Evolutionary conservation across 2,888 invertebrate species (phyloP).

Genomic region (Thecocarcelia acutangulata): DNA sequence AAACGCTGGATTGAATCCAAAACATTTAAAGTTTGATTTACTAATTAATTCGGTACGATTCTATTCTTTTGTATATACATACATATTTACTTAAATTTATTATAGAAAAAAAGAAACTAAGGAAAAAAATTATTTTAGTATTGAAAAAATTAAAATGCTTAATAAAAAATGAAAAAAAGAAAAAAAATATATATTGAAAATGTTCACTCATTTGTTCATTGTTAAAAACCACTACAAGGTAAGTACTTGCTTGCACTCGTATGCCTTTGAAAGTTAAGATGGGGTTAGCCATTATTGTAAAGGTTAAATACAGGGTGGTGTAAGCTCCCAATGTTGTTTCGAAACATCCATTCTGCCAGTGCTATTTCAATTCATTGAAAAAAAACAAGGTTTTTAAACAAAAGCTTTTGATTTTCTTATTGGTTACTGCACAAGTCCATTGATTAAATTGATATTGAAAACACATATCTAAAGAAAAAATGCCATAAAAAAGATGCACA

Average conservation of each 20-base stretch:
- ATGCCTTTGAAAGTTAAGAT: slow-evolving; percentile 7
- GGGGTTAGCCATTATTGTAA: slow-evolving; percentile 6
- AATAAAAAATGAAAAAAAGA: slow-evolving; percentile 42
- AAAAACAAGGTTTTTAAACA: no score
- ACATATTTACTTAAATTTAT: slow-evolving; percentile 9
- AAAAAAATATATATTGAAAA: not conserved
- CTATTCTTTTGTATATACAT: slow-evolving; percentile 49
- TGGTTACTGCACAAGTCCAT: not conserved
- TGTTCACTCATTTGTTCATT: not conserved
- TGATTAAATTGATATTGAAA: no score
- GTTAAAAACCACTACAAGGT: slow-evolving; percentile 13
- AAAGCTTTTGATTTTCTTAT: no score
- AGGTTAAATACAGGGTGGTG: slow-evolving; percentile 21
- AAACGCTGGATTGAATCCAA: slow-evolving; percentile 59
- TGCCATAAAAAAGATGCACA: no score
- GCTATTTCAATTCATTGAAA: no score
- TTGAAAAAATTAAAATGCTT: slow-evolving; percentile 53
- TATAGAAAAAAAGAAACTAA: not conserved
- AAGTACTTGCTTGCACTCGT: slow-evolving; percentile 26
- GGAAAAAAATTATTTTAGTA: slow-evolving; percentile 50
- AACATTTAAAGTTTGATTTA: slow-evolving; percentile 55
- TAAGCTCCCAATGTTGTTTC: not conserved
- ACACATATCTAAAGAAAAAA: no score
- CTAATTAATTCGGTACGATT: slow-evolving; percentile 53
- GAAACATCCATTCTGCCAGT: not conserved